A percentile compares a stretch with the other conserved stretches of the same genome.
Evolutionary conservation across 2,113 vertebrate genomes (phyloP).

Genomic region (Ranitomeya imitator): DNA sequence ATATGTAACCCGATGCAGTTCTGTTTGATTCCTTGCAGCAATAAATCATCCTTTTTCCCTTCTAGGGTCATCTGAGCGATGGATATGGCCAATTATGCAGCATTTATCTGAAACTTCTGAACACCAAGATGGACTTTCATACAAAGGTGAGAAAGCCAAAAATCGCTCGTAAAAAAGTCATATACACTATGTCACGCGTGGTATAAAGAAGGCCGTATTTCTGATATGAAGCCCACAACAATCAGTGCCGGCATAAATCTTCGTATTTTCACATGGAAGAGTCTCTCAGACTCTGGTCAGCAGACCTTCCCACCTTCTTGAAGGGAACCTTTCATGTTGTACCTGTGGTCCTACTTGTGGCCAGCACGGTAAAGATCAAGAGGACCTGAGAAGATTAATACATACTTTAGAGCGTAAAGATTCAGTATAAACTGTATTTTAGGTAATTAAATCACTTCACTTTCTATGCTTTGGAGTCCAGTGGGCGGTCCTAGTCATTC

Average conservation of each 20-base stretch:
- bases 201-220: not conserved
- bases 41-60: not conserved
- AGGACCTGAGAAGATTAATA: too few species aligned
- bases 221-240: not conserved
- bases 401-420: too few species aligned
- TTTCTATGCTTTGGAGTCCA: too few species aligned
- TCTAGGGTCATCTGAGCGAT: slow-evolving; percentile 91
- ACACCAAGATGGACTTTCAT: slow-evolving; percentile 99
- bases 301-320: too few species aligned
- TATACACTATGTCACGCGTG: not conserved
- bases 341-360: too few species aligned
- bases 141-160: slow-evolving; percentile 81
- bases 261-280: not conserved
- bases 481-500: too few species aligned
- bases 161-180: not conserved
- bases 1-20: not conserved
- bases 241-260: not conserved
- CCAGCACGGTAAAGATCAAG: too few species aligned
- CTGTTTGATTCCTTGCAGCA: not conserved
- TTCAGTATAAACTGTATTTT: too few species aligned
- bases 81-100: slow-evolving; percentile 96
- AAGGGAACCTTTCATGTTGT: too few species aligned
- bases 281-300: not conserved
- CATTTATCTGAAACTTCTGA: slow-evolving; percentile 98
- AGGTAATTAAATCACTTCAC: too few species aligned